Conservation (phyloP, 2,797 vertebrate species). For the Knipowitschia caucasica region DNA sequence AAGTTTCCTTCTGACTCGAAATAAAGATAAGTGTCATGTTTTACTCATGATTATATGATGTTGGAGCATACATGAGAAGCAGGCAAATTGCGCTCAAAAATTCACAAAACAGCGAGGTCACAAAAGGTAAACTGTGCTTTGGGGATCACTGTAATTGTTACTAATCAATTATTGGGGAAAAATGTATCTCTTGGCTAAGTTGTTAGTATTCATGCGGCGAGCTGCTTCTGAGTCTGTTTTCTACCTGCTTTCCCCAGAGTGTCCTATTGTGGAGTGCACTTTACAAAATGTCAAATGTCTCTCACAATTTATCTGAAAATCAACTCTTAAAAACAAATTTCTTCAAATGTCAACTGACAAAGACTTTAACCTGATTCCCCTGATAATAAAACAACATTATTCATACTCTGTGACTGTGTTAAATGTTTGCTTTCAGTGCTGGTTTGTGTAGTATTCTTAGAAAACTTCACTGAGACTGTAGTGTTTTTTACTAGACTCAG, state of each 20-base stretch:
- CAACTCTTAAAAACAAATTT: not conserved
- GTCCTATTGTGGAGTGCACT: not conserved
- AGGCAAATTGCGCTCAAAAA: too few relatives aligned
- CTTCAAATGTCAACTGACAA: not conserved
- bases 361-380: too few relatives aligned
- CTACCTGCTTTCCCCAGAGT: not conserved
- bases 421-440: not conserved
- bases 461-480: not conserved
- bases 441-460: too few relatives aligned
- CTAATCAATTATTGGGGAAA: not conserved
- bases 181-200: not conserved
- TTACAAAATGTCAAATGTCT: conserved; percentile 6
- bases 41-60: too few relatives aligned
- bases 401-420: too few relatives aligned
- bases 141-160: not conserved
- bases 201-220: not conserved
- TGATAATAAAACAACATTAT: too few relatives aligned
- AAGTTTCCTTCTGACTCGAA: too few relatives aligned
- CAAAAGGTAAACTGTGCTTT: too few relatives aligned
- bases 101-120: too few relatives aligned
- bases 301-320: not conserved
- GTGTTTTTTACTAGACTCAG: not conserved
- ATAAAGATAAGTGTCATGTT: too few relatives aligned
- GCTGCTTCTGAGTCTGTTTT: not conserved
- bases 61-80: too few relatives aligned